phyloP scores from a whole-genome alignment of 2,797 vertebrate genomes.

The Salarias fasciatus region DNA sequence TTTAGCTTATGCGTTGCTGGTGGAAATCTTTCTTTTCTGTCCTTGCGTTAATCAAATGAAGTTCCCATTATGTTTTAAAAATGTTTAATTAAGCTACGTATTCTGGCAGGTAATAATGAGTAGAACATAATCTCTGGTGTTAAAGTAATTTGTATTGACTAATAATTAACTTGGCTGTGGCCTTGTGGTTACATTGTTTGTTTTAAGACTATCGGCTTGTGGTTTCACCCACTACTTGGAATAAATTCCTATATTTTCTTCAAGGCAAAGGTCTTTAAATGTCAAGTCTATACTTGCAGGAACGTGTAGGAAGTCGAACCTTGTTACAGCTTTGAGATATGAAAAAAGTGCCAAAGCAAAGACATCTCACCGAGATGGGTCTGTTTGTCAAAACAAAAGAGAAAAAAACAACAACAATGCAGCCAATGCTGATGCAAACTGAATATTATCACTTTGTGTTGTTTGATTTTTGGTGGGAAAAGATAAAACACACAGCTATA shows the following conservation, averaged over 20 bases:
- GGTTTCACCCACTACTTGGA: slow-evolving; percentile 30
- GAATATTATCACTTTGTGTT: not conserved
- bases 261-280: slow-evolving; percentile 41
- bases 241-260: slow-evolving; percentile 30
- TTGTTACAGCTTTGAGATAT: slow-evolving; percentile 23
- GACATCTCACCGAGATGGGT: too few relatives aligned
- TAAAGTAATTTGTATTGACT: slow-evolving; percentile 58
- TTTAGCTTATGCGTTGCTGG: slow-evolving; percentile 41
- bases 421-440: slow-evolving; percentile 5
- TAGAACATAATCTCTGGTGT: slow-evolving; percentile 42
- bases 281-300: slow-evolving; percentile 55
- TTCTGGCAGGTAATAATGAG: slow-evolving; percentile 57
- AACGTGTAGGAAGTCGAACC: slow-evolving; percentile 33
- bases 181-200: slow-evolving; percentile 52
- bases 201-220: slow-evolving; percentile 36
- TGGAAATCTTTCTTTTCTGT: slow-evolving; percentile 35
- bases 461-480: not conserved
- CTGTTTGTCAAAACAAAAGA: slow-evolving; percentile 5
- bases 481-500: not conserved
- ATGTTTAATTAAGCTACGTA: slow-evolving; percentile 52
- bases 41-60: slow-evolving; percentile 51
- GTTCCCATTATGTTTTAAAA: slow-evolving; percentile 50
- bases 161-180: slow-evolving; percentile 53
- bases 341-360: slow-evolving; percentile 17
- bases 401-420: slow-evolving; percentile 9